These are phyloP conservation scores for Tauraco erythrolophus DNA, from an alignment of 2,113 vertebrate genomes.

Conservation along the genomic window DNA sequence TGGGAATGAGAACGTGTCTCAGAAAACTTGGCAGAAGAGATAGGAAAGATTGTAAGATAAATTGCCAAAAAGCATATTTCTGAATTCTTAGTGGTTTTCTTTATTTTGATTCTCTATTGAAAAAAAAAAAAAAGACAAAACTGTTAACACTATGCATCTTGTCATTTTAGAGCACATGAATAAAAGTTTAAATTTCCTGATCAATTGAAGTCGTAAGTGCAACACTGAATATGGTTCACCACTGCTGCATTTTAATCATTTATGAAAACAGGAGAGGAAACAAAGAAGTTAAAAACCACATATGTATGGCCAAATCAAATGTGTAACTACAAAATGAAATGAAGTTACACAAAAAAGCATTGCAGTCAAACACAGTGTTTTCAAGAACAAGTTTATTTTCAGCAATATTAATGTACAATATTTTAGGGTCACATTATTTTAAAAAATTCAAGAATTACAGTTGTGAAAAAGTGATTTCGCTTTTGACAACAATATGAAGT, in stretches of 20 bases:
- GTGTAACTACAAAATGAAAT: neutral
- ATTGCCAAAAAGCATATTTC: neutral
- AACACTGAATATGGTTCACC: neutral
- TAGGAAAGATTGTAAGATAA: neutral
- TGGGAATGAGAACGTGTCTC: neutral
- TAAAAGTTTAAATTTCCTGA: neutral
- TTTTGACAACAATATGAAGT: neutral
- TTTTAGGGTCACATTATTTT: neutral
- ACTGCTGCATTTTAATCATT: neutral
- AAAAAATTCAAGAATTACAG: neutral
- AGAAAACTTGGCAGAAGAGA: neutral
- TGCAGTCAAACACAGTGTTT: neutral
- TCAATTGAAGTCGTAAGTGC: neutral
- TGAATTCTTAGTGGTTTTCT: neutral
- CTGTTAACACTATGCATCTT: neutral
- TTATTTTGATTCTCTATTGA: neutral
- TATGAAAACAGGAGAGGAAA: neutral
- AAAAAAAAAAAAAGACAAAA: neutral
- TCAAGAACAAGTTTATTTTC: neutral
- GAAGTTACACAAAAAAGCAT: neutral
- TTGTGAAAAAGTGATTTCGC: neutral
- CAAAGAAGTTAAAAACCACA: neutral
- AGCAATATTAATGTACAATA: neutral
- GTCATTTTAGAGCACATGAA: neutral
- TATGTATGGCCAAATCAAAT: neutral